phyloP scores from a whole-genome alignment of 2,888 invertebrate species.

The Mallateleia sp. region DNA sequence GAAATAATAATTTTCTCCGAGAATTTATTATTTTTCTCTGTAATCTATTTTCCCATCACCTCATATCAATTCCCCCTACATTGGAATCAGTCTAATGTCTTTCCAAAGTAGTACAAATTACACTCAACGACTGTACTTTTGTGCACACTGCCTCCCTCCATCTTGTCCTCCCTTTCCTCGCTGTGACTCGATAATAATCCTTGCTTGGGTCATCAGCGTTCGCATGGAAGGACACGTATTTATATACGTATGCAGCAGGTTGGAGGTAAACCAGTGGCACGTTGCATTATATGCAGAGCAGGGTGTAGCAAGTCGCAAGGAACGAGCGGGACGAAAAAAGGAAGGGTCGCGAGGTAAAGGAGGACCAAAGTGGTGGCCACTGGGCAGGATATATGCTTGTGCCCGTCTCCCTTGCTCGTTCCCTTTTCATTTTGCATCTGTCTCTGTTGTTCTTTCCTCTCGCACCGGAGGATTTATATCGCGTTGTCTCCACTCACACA shows the following conservation, averaged over 20 bases:
- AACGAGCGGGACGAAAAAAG: conserved; percentile 76
- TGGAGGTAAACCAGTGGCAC: conserved; percentile 78
- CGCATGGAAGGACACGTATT: conserved; percentile 82
- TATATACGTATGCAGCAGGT: conserved; percentile 79
- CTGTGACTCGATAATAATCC: conserved; percentile 85
- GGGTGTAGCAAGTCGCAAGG: conserved; percentile 87
- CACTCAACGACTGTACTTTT: conserved; percentile 26
- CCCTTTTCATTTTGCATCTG: neutral
- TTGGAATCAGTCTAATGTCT: conserved; percentile 24
- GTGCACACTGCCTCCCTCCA: neutral
- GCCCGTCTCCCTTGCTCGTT: conserved; percentile 1
- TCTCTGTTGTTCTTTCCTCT: conserved; percentile 77
- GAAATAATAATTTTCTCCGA: too few relatives aligned
- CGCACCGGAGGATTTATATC: conserved; percentile 87
- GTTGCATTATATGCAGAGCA: conserved; percentile 89
- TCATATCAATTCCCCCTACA: neutral
- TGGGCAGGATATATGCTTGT: conserved; percentile 82
- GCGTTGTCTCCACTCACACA: conserved; percentile 85
- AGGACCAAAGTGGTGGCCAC: conserved; percentile 82
- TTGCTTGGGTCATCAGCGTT: conserved; percentile 87
- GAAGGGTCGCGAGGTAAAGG: conserved; percentile 72
- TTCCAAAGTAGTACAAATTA: conserved; percentile 70
- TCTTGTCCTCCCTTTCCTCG: conserved; percentile 29
- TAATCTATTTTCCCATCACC: neutral
- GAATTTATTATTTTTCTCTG: too few relatives aligned